phyloP scores from a whole-genome alignment of 2,888 invertebrate genomes.

The Cecidostiba fungosa region DNA sequence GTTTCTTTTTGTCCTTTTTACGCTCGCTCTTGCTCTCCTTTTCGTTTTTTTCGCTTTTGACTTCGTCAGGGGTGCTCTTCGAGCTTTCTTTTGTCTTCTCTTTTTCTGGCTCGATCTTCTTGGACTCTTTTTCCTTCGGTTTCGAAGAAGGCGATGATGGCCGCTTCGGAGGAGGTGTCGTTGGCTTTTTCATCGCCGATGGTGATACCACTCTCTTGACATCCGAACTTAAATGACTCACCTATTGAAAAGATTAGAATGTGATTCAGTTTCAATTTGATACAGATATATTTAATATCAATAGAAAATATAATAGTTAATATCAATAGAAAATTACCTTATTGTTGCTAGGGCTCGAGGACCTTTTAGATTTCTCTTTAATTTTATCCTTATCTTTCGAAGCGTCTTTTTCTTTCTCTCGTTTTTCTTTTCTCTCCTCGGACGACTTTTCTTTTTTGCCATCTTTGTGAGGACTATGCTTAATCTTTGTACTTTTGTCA shows the following conservation, averaged over 20 bases:
- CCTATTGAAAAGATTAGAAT: slow-evolving; percentile 60
- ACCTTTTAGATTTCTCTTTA: slow-evolving; percentile 81
- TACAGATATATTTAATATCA: slow-evolving; percentile 40
- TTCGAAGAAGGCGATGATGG: slow-evolving; percentile 72
- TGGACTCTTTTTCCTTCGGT: slow-evolving; percentile 75
- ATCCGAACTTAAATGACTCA: slow-evolving; percentile 74
- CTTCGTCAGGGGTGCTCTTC: slow-evolving; percentile 81
- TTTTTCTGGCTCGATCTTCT: slow-evolving; percentile 72
- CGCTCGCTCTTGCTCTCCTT: slow-evolving; percentile 81
- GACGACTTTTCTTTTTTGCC: slow-evolving; percentile 80
- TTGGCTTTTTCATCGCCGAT: slow-evolving; percentile 76
- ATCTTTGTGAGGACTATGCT: slow-evolving; percentile 83
- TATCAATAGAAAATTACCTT: slow-evolving; percentile 68
- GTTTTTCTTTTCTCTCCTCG: slow-evolving; percentile 80
- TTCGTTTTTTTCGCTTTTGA: slow-evolving; percentile 80
- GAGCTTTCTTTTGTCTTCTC: slow-evolving; percentile 79
- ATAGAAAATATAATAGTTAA: slow-evolving; percentile 47
- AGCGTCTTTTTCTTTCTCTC: slow-evolving; percentile 81
- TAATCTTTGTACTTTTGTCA: slow-evolving; percentile 79
- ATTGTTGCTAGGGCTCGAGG: slow-evolving; percentile 78
- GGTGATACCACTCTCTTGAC: slow-evolving; percentile 74
- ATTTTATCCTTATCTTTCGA: slow-evolving; percentile 82
- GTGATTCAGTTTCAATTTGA: slow-evolving; percentile 35
- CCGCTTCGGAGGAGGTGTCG: slow-evolving; percentile 73
- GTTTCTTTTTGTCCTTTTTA: slow-evolving; percentile 81